Base-by-base conservation (phyloP, 2,797 vertebrate genomes). In the Anableps anableps region DNA sequence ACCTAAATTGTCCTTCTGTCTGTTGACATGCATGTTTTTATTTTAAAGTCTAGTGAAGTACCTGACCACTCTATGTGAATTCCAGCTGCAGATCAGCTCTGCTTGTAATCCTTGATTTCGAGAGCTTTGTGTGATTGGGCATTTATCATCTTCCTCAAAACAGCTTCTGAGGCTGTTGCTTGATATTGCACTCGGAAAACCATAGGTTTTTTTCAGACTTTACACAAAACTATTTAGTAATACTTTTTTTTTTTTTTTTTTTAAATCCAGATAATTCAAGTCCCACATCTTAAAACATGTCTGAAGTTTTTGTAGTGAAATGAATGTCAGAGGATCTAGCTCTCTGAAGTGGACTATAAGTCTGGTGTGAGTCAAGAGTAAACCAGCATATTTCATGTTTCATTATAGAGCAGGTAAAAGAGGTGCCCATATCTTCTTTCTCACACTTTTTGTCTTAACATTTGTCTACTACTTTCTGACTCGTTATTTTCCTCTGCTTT, bases 341-440 rank as follows among this genome's bases (percentile, higher is more conserved):
- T 86, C 47, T 91, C 74, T 71, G 76, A 86, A 87, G 88, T 85
- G 84, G 82, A 83, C 80, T 76, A 48, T 23, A 75, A 31, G 43
- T 70, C 71, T 66, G 77, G 43, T 41, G 76, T 71, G 36, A 83
- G 78, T 80, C 11, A 68, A 81, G 77, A 80, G 74, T 85, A 84
- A 86, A 77, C 70, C 76, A 85, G 86, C 75, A 82, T 82, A 90
- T 91, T 90, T 92, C 88, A 90, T 86, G 85, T 84, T 87, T 82
- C 88, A 90, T 90, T 87, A 89, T 51, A 71, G 86, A 70, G 73
- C 75, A 76, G 80, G 90, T 89, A 82, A 90, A 94, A 90, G 87
- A 81, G 77, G 48, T 50, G 29, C 82, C 84, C 62, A 78, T 90
- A 45, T 45, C 6, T 77, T 85, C 72, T 82, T 77, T 85, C 68